Evolutionary conservation across 2,888 invertebrate species (phyloP), one percentile per base, ranked within the genome.

Genomic region (Rosalia funebris): DNA sequence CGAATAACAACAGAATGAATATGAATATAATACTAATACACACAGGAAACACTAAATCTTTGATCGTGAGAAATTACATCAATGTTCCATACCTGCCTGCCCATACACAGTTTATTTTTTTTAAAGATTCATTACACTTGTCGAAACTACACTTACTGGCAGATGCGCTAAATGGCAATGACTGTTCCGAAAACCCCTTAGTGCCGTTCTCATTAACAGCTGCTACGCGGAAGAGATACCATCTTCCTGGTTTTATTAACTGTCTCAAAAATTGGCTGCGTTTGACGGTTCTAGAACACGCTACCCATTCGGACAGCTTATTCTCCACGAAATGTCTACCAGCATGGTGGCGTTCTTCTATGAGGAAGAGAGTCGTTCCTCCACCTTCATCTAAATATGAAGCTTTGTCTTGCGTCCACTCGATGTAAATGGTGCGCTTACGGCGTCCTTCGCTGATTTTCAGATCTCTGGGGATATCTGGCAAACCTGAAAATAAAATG

Each of bases 181-280:
- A 87, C 0, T 85, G 86, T 14, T 83, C 81, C 0, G 91, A 91
- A 73, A 88, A 92, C 7, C 92, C 92, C 62, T 87, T 82, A 2
- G 90, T 90, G 0, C 92, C 92, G 48, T 87, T 85, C 0, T 85
- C 85, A 74, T 89, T 91, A 1, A 92, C 86, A 0, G 91, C 89
- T 0, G 91, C 91, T 2, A 91, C 88, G n/a, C 91, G 84, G 74
- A 91, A 91, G 68, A 91, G 88, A 79, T 91, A 92, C 91, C 91
- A 91, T 46, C 88, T 86, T 1, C 91, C 91, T 0, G 90, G 89
- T 73, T 87, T 88, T 46, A 87, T 77, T 20, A 86, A 77, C 55
- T 84, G 84, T 15, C 84, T 84, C 9, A 89, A 78, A 0, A 85
- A 82, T 1, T 84, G 83, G 63, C 83, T 84, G 0, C 84, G 83